Base-by-base conservation (phyloP, 2,888 invertebrate genomes). In the Meiosimyza decipiens region DNA sequence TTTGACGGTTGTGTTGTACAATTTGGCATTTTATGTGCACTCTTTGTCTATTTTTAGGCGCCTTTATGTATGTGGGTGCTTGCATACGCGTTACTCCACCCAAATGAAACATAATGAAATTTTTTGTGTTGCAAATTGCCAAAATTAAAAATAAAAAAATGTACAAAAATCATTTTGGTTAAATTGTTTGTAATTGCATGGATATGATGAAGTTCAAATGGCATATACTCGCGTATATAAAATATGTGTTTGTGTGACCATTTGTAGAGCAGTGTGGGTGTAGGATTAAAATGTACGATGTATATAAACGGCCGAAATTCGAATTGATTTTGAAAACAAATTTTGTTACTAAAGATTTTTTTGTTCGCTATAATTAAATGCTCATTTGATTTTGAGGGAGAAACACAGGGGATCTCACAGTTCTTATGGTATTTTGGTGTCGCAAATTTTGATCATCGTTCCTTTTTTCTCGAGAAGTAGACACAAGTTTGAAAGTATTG, bases 101-200 rank as follows among this genome's bases (percentile, higher is more conserved):
- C 70, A 74, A 71, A 57, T 67, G 67, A 59, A 75, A 76, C 75
- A 76, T 78, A 79, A 79, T 77, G 77, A 76, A 76, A 73, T 76
- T 76, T 79, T 77, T 78, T 76, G 70, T 77, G 57, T 76, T 71
- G 71, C 71, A 71, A 75, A 77, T 77, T 52, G 65, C 33, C 64
- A 73, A 75, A 71, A 74, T 71, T 22, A 66, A 77, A 76, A 73
- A 74, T 75, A 75, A 76, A 72, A 72, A 73, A 76, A 74, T 73
- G 72, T 74, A 73, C 71, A 74, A 71, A 75, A 76, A 78, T 76
- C 74, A 76, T 77, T 79, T 77, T 73, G 76, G 72, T 60, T 74
- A 76, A 79, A 79, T 79, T 79, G 79, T 77, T 73, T 76, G 73
- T 78, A 79, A 79, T 79, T 79, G 79, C 74, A 74, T 68, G 72